These are phyloP conservation scores for Calycopis cecrops DNA, from an alignment of 1,140 invertebrate genomes.

Conservation along the genomic window DNA sequence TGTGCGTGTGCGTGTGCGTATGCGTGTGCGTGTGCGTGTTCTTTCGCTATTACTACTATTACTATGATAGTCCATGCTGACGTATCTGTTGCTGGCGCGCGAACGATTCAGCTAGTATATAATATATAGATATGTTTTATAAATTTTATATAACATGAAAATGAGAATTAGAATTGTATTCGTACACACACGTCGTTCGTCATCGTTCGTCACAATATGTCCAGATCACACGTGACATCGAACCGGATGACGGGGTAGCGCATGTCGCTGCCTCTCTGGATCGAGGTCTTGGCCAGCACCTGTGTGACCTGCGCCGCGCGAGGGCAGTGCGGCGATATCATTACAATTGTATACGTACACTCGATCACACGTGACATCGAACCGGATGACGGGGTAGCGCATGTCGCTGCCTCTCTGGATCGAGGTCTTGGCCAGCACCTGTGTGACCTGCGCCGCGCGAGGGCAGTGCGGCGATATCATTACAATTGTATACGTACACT, in stretches of 20 bases:
- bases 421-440: constrained; percentile 41
- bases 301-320: constrained; percentile 39
- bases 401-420: constrained; percentile 46
- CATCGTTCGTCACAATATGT: too few species aligned
- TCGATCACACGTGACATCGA: constrained; percentile 43
- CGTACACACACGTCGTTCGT: too few species aligned
- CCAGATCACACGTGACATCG: constrained; percentile 42
- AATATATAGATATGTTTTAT: too few species aligned
- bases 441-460: constrained; percentile 37
- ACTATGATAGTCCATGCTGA: too few species aligned
- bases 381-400: constrained; percentile 46
- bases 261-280: constrained; percentile 45
- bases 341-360: constrained; percentile 34
- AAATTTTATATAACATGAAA: too few species aligned
- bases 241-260: constrained; percentile 50
- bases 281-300: constrained; percentile 41
- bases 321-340: constrained; percentile 5
- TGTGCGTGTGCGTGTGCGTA: too few species aligned
- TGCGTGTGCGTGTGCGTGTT: too few species aligned
- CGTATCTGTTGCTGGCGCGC: too few species aligned
- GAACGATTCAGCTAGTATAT: too few species aligned
- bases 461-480: constrained; percentile 28
- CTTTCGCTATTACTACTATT: too few species aligned
- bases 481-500: constrained; percentile 34
- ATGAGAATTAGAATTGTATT: constrained; percentile 14